Evolutionary conservation across 23 tunicate genomes (phyloP).

Genomic region (Halocynthia roretzi): DNA sequence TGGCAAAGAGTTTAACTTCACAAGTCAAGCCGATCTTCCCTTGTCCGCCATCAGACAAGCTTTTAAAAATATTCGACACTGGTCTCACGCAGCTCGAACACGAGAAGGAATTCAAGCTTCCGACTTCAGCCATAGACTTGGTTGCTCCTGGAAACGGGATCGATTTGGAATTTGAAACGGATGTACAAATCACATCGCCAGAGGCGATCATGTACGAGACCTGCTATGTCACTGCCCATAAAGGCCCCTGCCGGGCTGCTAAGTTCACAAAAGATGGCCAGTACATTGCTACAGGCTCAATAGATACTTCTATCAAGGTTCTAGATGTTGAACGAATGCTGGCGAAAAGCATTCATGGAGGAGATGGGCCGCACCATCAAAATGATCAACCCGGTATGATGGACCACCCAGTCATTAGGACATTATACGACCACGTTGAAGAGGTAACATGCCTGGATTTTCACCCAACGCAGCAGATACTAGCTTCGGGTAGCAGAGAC

Average conservation of each 20-base stretch:
- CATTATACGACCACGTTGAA: conserved; percentile 81
- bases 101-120: conserved; percentile 36
- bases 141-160: conserved; percentile 73
- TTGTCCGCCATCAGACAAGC: conserved; percentile 66
- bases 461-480: conserved; percentile 70
- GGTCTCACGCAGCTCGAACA: conserved; percentile 58
- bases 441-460: conserved; percentile 71
- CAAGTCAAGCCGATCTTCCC: conserved; percentile 65
- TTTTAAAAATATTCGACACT: conserved; percentile 44
- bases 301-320: conserved; percentile 75
- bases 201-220: conserved; percentile 75
- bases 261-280: conserved; percentile 65
- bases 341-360: conserved; percentile 45
- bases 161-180: conserved; percentile 80
- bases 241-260: conserved; percentile 86
- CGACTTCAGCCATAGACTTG: conserved; percentile 10
- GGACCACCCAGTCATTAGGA: conserved; percentile 83
- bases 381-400: conserved; percentile 37
- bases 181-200: conserved; percentile 73
- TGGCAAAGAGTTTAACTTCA: conserved; percentile 56
- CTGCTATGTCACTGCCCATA: conserved; percentile 86
- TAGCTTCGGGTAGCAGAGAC: conserved; percentile 73
- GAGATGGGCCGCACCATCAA: conserved; percentile 10
- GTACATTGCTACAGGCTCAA: conserved; percentile 84
- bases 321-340: conserved; percentile 88